A percentile compares a stretch with the other conserved stretches of the same genome.
Conservation (phyloP, 2,888 invertebrate genomes). For the Icerya purchasi region DNA sequence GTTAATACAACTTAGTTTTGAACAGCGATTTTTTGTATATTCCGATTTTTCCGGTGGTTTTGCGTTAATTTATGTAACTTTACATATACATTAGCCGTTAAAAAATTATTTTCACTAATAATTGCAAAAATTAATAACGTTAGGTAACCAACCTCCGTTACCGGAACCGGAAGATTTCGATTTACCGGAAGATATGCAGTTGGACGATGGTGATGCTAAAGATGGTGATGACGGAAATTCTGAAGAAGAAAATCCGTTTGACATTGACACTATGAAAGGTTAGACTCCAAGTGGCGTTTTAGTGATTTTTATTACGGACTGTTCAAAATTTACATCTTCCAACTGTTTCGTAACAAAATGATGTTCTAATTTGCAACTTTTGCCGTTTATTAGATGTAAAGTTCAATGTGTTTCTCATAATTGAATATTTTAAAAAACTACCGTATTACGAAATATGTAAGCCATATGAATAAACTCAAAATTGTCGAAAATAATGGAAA, state of each 20-base stretch:
- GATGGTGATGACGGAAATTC: constrained; percentile 35
- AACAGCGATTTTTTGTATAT: neutral
- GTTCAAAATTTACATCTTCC: no score
- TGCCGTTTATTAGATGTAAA: no score
- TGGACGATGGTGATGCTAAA: constrained; percentile 47
- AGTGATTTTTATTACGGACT: no score
- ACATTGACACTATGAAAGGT: constrained; percentile 58
- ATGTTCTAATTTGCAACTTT: no score
- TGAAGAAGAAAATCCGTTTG: constrained; percentile 63
- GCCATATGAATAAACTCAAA: no score
- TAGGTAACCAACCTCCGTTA: constrained; percentile 39
- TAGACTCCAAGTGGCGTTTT: no score
- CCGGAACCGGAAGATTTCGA: constrained; percentile 73
- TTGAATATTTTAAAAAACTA: no score
- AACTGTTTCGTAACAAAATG: no score
- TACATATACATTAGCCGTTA: neutral
- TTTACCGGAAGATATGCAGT: constrained; percentile 62
- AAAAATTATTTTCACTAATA: neutral
- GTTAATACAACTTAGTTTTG: neutral
- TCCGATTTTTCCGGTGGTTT: neutral
- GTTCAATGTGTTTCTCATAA: no score
- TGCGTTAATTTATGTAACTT: neutral
- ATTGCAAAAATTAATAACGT: neutral
- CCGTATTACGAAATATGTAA: no score
- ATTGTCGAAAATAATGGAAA: no score